These are phyloP conservation scores for Lycaon pictus DNA, from an alignment of 2,113 vertebrate genomes.

Conservation along the genomic window DNA sequence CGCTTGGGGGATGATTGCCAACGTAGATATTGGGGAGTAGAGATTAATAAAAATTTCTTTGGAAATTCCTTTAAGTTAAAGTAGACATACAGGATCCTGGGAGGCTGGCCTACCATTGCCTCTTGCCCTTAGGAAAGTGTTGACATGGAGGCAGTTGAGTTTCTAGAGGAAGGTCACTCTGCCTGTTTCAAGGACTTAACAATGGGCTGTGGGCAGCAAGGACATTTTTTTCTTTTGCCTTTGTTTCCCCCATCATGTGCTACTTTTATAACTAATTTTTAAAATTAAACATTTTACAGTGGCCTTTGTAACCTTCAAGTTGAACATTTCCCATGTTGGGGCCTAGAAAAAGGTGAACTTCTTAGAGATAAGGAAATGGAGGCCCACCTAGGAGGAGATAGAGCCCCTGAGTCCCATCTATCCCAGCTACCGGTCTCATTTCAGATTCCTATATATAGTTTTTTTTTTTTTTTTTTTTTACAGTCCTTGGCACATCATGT, in stretches of 20 bases:
- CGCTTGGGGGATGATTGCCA: background rate
- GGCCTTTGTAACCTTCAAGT: background rate
- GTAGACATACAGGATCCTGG: background rate
- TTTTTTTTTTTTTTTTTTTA: no score
- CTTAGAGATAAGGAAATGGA: background rate
- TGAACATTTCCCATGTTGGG: background rate
- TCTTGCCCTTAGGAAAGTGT: background rate
- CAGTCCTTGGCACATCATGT: background rate
- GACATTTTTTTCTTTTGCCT: background rate
- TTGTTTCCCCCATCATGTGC: background rate
- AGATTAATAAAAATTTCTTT: background rate
- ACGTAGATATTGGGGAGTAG: background rate
- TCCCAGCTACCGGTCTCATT: background rate
- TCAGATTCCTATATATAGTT: no score
- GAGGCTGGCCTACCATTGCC: background rate
- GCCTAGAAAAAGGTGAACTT: background rate
- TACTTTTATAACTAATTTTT: background rate
- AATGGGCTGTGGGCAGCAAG: background rate
- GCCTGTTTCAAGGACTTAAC: background rate
- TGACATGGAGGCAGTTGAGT: background rate
- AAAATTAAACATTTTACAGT: background rate
- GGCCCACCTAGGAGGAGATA: background rate
- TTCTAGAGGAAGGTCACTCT: background rate
- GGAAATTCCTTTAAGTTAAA: background rate
- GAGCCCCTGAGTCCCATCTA: no score